Base-by-base conservation (phyloP, 1,140 invertebrate genomes). In the Cotesia glomerata region DNA sequence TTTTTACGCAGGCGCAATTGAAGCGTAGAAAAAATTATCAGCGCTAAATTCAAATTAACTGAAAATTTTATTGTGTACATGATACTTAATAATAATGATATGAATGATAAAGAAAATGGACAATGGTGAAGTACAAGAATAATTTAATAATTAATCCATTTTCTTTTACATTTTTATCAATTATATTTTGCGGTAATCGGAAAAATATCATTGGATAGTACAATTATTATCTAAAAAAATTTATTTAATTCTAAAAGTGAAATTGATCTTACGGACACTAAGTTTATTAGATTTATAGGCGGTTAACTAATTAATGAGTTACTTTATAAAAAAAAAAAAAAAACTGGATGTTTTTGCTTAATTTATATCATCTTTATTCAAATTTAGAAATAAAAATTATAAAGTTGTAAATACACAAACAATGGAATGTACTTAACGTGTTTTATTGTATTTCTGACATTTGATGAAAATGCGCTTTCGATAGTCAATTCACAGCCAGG, bases 401-500 rank as follows among this genome's bases (percentile, higher is more conserved):
- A 56, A 16, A 59, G 59, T 59, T 36, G 39, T 5, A 59, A 61
- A 61, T 59, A 59, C 16, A 14, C 18, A 62, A 13, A 62, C 8
- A 36, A n/a, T 11, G 68, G 68, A 70, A 70, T 70, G 68, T 32
- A 18, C 8, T 51, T 65, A 11, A 18, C 36, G 7, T 65, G 5
- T 16, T 18, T 70, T 59, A 7, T 61, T 49, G 9, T 36, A 62
- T 59, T 16, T 68, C 14, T 34, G 59, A 61, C 7, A 61, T 5
- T 36, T n/a, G 35, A 36, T 45, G 3, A 51, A 70, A 70, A 70
- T 62, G 58, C 58, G 58, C 68, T 36, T 70, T 70, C 58, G 36
- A 70, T 61, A 61, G 56, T 62, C 58, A 35, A 70, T 69, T 70
- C 68, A 70, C 68, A 70, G 68, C 68, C 68, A 16, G 26, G 36